Base-by-base conservation (phyloP, 2,113 vertebrate genomes). In the Oxyruncus cristatus region DNA sequence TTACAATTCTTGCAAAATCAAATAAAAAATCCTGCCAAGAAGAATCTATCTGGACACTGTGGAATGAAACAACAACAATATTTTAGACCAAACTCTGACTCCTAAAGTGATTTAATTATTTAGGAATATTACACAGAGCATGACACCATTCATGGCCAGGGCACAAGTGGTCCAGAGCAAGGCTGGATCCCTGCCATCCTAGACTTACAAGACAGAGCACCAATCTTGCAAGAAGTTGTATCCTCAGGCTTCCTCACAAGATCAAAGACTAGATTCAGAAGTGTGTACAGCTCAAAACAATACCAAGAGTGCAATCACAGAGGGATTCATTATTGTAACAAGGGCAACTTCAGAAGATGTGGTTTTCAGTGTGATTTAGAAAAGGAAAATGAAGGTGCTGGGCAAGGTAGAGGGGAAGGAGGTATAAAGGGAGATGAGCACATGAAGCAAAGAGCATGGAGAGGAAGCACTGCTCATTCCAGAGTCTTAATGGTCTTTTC, bases 31-130 rank as follows among this genome's bases (percentile, higher is more conserved):
- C 27, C 52, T 89, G 47, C 67, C 85, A 86, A 87, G 26, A 78
- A 88, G 52, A 90, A 41, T 88, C 78, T 92, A 44, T 41, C 33
- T 4, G 3, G 52, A 81, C 50, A 81, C 63, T 33, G 52, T 49
- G 77, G 65, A 89, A 81, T 44, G 37, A 71, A 92, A 75, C 62
- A 92, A 41, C 44, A 87, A 53, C 42, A 70, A 23, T 46, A 62
- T 62, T 83, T 89, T 63, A 88, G 50, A 71, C 21, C 62, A 76
- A 93, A 80, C 59, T 74, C 44, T 61, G 35, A 47, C 89, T 88
- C 78, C 56, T 56, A 62, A 79, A 76, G 32, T 53, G 23, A 90
- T 83, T 85, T 58, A 94, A 96, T 86, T 93, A 65, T 81, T 96
- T 30, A 84, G 71, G 50, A 67, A 37, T 27, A 35, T 20, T 75